phyloP scores from a whole-genome alignment of 2,797 vertebrate species.

The Avahi laniger region DNA sequence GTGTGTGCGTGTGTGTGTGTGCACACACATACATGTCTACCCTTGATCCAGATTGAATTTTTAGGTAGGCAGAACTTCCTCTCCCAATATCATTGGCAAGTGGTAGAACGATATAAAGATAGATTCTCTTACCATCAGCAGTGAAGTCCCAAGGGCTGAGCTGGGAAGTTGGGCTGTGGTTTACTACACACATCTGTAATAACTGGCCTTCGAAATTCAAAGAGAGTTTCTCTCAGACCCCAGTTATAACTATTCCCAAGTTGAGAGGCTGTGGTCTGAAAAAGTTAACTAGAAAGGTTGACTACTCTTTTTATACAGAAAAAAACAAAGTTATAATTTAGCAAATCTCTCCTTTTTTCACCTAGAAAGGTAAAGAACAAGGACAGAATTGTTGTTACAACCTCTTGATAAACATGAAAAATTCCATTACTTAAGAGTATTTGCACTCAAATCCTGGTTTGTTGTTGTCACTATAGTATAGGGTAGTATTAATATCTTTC shows the following conservation, averaged over 20 bases:
- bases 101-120: not conserved
- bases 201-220: not conserved
- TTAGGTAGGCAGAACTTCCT: not conserved
- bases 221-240: not conserved
- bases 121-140: not conserved
- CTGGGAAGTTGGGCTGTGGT: not conserved
- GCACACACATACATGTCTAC: not conserved
- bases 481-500: not conserved
- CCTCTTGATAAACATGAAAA: constrained; percentile 19
- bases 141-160: not conserved
- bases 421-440: not conserved
- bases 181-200: not conserved
- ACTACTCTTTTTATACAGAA: not conserved
- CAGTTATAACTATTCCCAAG: not conserved
- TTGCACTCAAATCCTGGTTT: not conserved
- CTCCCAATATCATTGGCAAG: not conserved
- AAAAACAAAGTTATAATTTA: not conserved
- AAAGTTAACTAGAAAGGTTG: not conserved
- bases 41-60: not conserved
- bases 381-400: not conserved
- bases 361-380: constrained; percentile 20
- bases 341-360: not conserved
- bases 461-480: not conserved
- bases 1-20: no score
- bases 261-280: not conserved